A percentile compares a stretch with the other conserved stretches of the same genome.
Conservation (phyloP, 2,113 vertebrate genomes). For the Garra rufa region DNA sequence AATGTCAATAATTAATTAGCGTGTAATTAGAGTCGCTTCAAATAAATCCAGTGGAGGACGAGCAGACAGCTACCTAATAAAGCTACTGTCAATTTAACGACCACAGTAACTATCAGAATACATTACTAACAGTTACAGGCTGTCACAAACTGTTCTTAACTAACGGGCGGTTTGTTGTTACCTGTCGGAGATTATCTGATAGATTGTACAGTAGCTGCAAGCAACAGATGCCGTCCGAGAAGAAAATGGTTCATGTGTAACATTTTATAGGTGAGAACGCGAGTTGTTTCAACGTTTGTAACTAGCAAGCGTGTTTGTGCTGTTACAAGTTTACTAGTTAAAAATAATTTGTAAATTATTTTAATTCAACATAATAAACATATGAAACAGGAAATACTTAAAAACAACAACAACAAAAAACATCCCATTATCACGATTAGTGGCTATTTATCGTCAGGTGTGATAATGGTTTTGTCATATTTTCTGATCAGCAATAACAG, state of each 20-base stretch:
- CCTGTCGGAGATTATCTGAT: background rate
- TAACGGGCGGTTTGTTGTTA: conserved; percentile 24
- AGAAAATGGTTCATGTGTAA: background rate
- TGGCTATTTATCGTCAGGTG: no score
- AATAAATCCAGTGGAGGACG: background rate
- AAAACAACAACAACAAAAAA: background rate
- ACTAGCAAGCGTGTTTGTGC: background rate
- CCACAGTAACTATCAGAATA: background rate
- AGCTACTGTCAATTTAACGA: background rate
- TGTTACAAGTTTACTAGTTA: background rate
- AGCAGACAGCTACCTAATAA: background rate
- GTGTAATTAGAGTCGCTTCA: conserved; percentile 44
- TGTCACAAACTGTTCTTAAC: conserved; percentile 4
- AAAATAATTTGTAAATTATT: background rate
- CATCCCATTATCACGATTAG: no score
- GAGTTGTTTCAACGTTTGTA: background rate
- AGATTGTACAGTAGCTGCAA: background rate
- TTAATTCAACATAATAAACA: background rate
- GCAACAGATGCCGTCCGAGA: background rate
- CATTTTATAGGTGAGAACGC: background rate
- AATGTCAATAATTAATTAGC: conserved; percentile 51
- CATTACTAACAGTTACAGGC: background rate
- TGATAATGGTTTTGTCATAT: no score
- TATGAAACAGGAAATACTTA: background rate
- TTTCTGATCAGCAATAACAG: background rate